Percentiles rank a stretch among this genome's conserved stretches.
phyloP scores from a whole-genome alignment of 1,140 invertebrate species.

The Pogonus chalceus region DNA sequence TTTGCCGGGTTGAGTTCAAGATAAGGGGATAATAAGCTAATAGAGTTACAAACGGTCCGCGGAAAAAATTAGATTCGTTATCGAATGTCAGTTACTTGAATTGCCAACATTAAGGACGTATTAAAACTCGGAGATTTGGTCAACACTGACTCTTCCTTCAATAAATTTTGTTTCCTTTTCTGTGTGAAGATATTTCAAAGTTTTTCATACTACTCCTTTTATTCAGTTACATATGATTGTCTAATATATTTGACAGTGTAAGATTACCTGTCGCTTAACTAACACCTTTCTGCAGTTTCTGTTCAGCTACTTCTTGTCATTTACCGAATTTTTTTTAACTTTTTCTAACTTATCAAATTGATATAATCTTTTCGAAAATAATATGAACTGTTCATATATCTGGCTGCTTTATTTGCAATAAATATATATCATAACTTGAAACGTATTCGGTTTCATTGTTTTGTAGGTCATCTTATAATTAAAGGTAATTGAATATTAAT shows the following conservation, averaged over 20 bases:
- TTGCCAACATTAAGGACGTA: background rate
- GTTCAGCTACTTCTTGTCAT: too few relatives aligned
- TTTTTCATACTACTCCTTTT: background rate
- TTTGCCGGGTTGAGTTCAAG: background rate
- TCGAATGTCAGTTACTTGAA: background rate
- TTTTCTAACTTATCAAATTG: too few relatives aligned
- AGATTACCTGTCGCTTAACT: background rate
- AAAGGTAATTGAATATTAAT: too few relatives aligned
- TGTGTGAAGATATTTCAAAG: background rate
- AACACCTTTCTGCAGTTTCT: too few relatives aligned
- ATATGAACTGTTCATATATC: too few relatives aligned
- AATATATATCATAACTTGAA: too few relatives aligned
- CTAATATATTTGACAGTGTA: background rate
- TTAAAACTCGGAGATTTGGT: background rate
- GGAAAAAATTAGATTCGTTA: constrained; percentile 1
- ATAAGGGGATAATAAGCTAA: background rate
- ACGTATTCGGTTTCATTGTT: too few relatives aligned
- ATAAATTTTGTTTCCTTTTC: background rate
- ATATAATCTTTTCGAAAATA: too few relatives aligned
- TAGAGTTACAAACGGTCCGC: background rate
- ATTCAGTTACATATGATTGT: background rate
- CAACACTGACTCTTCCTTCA: background rate
- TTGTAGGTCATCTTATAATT: too few relatives aligned
- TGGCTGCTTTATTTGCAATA: too few relatives aligned
- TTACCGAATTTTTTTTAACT: too few relatives aligned